A percentile compares a stretch with the other conserved stretches of the same genome.
Conservation (phyloP, 1,140 invertebrate species). For the Orius laevigatus region DNA sequence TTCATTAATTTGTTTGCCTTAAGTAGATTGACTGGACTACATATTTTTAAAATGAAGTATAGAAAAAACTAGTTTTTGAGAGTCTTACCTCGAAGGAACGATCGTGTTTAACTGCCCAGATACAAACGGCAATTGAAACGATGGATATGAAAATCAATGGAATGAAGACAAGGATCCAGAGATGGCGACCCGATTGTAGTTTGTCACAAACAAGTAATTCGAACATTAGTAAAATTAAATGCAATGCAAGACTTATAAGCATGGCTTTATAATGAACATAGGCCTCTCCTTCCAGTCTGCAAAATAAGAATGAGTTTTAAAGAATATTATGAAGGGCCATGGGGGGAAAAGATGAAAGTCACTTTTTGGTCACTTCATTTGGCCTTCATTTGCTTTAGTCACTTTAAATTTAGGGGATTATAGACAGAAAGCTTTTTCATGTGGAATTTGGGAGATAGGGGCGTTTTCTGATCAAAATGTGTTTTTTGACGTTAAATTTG, state of each 20-base stretch:
- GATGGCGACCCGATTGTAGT: constrained; percentile 70
- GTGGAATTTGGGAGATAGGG: too few relatives aligned
- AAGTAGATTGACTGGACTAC: constrained; percentile 9
- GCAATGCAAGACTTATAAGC: constrained; percentile 83
- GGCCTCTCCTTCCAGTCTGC: constrained; percentile 80
- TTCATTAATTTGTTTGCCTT: too few relatives aligned
- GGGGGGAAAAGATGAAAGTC: too few relatives aligned
- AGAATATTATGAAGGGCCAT: too few relatives aligned
- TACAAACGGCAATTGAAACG: constrained; percentile 88
- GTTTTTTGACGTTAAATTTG: too few relatives aligned
- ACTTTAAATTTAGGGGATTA: too few relatives aligned
- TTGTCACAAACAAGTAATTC: constrained; percentile 91
- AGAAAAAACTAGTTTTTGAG: neutral
- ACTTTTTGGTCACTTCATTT: too few relatives aligned
- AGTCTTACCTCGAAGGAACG: constrained; percentile 75
- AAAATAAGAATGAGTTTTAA: constrained; percentile 20
- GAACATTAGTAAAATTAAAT: constrained; percentile 90
- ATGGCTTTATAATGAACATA: constrained; percentile 96
- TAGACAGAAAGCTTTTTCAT: too few relatives aligned
- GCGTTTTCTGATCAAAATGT: too few relatives aligned
- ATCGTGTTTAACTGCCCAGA: constrained; percentile 97
- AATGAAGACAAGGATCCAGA: constrained; percentile 93
- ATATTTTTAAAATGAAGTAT: neutral
- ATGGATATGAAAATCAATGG: constrained; percentile 91
- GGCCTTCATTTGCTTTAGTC: too few relatives aligned